Base-by-base conservation (phyloP, 2,888 invertebrate genomes). In the Dendrolimus pini region DNA sequence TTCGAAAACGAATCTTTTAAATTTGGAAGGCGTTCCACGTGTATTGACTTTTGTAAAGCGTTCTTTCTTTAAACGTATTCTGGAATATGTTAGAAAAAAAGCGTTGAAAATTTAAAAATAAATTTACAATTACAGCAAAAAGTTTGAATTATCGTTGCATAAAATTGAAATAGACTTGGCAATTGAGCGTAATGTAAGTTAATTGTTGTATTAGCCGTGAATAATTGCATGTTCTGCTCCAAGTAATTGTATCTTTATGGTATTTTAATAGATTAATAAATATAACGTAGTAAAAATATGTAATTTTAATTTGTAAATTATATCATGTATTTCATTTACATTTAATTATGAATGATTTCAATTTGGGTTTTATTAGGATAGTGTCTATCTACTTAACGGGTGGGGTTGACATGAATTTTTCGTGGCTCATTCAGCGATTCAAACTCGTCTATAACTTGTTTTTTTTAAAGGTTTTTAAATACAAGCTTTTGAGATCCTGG, bases 21-120 rank as follows among this genome's bases (percentile, higher is more conserved):
- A 81, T 78, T 82, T 82, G 62, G 85, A 82, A 85, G 81, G 85
- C 87, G 85, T 83, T 82, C 72, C 81, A 76, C 77, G 74, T 78
- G 78, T 82, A 30, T 86, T 85, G 82, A 86, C 83, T 85, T 82
- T 74, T 70, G 64, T 68, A 6, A 30, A 30, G 30, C 30, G 30
- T 30, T 70, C 72, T 75, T 74, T 76, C 77, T 75, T 74, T 63
- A 65, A 30, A 30, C 30, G 30, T 47, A 47, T 47, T 47, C 30
- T 47, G 47, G 9, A 47, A 47, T 9, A 47, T 47, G 47, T 47
- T 47, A 2, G 47, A 47, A 47, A 30, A 47, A 47, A 47, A 12
- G 47, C 47, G 47, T 69, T 70, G 7, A 68, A 69, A 68, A 58
- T 55, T 56, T 57, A 52, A 42, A 47, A 41, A 54, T 59, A 47